Percentiles rank a stretch among this genome's conserved stretches.
Conservation (phyloP, 2,888 invertebrate species). For the Aspidiotus rigidus region DNA sequence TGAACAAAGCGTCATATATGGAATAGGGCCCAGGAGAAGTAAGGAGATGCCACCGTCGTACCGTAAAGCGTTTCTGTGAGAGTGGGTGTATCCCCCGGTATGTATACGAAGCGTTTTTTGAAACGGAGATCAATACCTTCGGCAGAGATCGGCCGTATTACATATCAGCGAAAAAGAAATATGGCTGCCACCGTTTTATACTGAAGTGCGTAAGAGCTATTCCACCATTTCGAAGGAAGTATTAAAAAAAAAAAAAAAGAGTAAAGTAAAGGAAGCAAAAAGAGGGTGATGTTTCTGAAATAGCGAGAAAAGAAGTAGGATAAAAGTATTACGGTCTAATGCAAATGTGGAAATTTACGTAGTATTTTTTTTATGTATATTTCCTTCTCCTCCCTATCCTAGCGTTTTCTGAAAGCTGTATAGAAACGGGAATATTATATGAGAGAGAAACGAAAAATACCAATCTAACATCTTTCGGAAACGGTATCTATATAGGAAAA, state of each 20-base stretch:
- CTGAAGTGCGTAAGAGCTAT: constrained; percentile 29
- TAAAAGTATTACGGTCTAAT: constrained; percentile 32
- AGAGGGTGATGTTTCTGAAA: constrained; percentile 20
- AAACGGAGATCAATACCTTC: constrained; percentile 31
- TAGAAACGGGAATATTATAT: not conserved
- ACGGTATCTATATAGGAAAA: constrained; percentile 1
- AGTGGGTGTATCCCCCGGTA: constrained; percentile 28
- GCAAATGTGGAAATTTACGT: constrained; percentile 32
- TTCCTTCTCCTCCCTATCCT: constrained; percentile 11
- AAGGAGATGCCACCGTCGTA: not conserved
- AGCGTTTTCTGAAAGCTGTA: constrained; percentile 16
- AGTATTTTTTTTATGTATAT: constrained; percentile 13
- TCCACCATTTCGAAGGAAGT: constrained; percentile 22
- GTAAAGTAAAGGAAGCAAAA: constrained; percentile 1
- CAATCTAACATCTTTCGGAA: constrained; percentile 25
- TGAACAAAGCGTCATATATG: not conserved
- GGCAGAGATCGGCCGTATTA: constrained; percentile 31
- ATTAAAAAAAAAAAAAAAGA: constrained; percentile 8
- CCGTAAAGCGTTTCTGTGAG: not conserved
- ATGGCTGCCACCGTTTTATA: constrained; percentile 30
- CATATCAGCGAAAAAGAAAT: constrained; percentile 30
- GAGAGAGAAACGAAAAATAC: constrained; percentile 23
- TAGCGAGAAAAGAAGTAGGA: constrained; percentile 27
- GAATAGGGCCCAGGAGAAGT: not conserved
- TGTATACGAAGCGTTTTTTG: constrained; percentile 18